Evolutionary conservation across 2,888 invertebrate genomes (phyloP).

Genomic region (Catonia carolina): DNA sequence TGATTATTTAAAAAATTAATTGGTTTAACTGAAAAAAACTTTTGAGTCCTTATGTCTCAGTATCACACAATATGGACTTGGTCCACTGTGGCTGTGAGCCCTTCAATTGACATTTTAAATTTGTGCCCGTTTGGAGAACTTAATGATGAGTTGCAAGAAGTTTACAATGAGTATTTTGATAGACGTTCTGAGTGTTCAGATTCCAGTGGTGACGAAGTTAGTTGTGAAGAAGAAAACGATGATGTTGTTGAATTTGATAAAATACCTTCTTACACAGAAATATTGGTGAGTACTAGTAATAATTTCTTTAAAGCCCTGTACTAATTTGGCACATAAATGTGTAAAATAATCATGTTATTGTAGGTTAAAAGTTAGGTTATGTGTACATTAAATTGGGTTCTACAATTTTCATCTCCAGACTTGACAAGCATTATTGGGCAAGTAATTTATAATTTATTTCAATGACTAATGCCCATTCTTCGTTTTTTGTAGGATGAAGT

Average conservation of each 20-base stretch:
- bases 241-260: neutral
- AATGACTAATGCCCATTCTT: neutral
- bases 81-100: too few relatives aligned
- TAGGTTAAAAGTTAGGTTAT: too few relatives aligned
- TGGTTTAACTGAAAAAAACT: too few relatives aligned
- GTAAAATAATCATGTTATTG: too few relatives aligned
- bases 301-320: too few relatives aligned
- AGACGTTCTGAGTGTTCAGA: neutral
- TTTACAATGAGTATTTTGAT: slow-evolving; percentile 3
- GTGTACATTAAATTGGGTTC: too few relatives aligned
- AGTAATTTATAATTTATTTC: neutral
- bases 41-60: too few relatives aligned
- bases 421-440: neutral
- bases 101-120: neutral
- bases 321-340: too few relatives aligned
- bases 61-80: too few relatives aligned
- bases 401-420: too few relatives aligned
- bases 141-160: neutral
- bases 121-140: neutral
- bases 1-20: too few relatives aligned
- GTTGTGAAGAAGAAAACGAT: neutral
- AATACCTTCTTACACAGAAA: neutral
- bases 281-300: neutral
- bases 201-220: neutral
- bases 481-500: neutral